Base-by-base conservation (phyloP, 2,888 invertebrate genomes). In the Diarsia dahlii region DNA sequence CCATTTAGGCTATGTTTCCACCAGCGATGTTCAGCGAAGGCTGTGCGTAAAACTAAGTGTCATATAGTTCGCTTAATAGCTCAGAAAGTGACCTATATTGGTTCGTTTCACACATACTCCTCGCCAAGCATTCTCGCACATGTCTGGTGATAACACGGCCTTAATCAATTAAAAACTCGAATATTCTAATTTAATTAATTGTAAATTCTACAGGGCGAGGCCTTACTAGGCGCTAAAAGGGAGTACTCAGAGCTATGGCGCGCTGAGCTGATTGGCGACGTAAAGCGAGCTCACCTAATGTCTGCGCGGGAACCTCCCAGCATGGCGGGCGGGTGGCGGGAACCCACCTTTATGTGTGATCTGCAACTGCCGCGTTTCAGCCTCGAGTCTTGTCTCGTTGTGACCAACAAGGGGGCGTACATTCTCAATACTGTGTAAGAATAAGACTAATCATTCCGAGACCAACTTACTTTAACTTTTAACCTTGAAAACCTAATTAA, bases 331-430 rank as follows among this genome's bases (percentile, higher is more conserved):
- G 95, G 94, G 0, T 97, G 97, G 97, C 90, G 89, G 3, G 95
- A 95, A 56, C 96, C 96, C 0, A 96, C 95, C 0, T 96, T 96
- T 65, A 90, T 96, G 90, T 95, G 95, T 75, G 96, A 96, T 68
- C 81, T 97, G 69, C 95, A 95, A 72, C 85, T 96, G 69, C 96
- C 96, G 2, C 89, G 96, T 48, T 96, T 96, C 74, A 90, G 89
- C 15, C 82, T 97, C 9, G 96, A 97, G 78, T 93, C 95, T 0
- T 97, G 97, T 85, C 91, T 97, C 1, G 90, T 97, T 12, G 93
- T 97, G 28, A 97, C 97, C 5, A 95, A 95, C 48, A 92, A 94
- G 70, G 97, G 97, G 23, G 97, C 97, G 48, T 97, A 97, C 87
- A 94, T 97, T 71, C 90, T 97, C 68, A 96, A 94, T 75, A 96